These are phyloP conservation scores for Anisognathus igniventris DNA, from an alignment of 2,797 vertebrate genomes.

Conservation along the genomic window DNA sequence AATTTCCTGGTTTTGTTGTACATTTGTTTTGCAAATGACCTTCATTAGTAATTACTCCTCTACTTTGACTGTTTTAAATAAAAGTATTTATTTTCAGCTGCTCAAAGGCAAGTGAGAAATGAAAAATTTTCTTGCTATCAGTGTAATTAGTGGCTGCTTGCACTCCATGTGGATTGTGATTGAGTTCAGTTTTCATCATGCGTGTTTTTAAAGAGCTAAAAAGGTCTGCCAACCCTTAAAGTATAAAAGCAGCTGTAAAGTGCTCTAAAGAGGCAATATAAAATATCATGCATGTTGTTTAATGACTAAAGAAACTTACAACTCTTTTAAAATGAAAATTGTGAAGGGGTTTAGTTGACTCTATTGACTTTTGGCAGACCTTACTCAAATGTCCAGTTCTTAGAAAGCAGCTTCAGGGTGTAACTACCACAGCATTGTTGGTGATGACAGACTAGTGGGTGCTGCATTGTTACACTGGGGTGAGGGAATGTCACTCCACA, in stretches of 20 bases:
- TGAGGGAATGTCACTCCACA: not conserved
- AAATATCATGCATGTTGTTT: not conserved
- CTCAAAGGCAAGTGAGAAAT: not conserved
- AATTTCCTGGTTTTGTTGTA: not conserved
- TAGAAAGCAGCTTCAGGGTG: not conserved
- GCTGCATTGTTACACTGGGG: not conserved
- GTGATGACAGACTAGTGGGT: not conserved
- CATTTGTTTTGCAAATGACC: not conserved
- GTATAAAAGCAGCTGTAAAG: not conserved
- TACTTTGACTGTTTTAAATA: not conserved
- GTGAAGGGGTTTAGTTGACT: not conserved
- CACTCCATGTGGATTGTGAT: not conserved
- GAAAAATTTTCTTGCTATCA: not conserved
- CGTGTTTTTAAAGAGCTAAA: not conserved
- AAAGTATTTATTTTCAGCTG: not conserved
- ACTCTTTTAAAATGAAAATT: not conserved
- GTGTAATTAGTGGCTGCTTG: not conserved
- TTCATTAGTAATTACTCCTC: not conserved
- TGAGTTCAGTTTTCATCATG: not conserved
- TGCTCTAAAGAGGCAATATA: not conserved
- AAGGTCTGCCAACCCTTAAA: not conserved
- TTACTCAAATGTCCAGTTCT: not conserved
- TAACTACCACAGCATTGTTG: not conserved
- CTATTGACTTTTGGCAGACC: not conserved
- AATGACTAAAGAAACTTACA: not conserved